These are phyloP conservation scores for Trachelus tabidus DNA, from an alignment of 2,888 invertebrate genomes.

Conservation along the genomic window DNA sequence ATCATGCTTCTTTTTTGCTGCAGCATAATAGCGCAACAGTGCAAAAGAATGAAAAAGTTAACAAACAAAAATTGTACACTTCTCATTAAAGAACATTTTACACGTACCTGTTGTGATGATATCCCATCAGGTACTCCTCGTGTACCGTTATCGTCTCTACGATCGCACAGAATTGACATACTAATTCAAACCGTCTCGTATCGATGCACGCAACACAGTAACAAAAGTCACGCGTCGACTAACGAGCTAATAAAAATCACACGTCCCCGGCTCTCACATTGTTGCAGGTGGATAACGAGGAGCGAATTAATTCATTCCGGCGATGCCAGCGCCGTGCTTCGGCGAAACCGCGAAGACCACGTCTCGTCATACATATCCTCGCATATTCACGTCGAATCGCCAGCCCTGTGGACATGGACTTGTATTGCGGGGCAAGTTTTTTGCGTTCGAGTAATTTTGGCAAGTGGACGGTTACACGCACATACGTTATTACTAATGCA, in stretches of 20 bases:
- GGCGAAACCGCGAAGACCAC: not conserved
- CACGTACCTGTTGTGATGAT: not conserved
- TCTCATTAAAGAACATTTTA: not conserved
- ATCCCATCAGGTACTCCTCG: not conserved
- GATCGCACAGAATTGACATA: not conserved
- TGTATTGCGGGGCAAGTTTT: slow-evolving; percentile 40
- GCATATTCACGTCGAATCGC: slow-evolving; percentile 3
- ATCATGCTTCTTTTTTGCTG: not conserved
- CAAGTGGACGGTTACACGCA: slow-evolving; percentile 18
- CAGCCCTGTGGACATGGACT: not conserved
- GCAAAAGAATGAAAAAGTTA: not conserved
- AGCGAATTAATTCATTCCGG: slow-evolving; percentile 39
- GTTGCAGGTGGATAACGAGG: slow-evolving; percentile 29
- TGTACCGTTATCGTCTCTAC: not conserved
- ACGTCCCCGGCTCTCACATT: not conserved
- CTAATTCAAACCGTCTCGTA: not conserved
- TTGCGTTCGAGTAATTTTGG: slow-evolving; percentile 42
- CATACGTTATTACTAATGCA: slow-evolving; percentile 17
- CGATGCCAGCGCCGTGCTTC: not conserved
- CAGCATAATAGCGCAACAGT: not conserved
- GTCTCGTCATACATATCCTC: not conserved
- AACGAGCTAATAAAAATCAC: not conserved
- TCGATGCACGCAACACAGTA: not conserved
- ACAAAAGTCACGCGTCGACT: not conserved
- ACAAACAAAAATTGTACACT: not conserved